A percentile compares a stretch with the other conserved stretches of the same genome.
Conservation (phyloP, 2,888 invertebrate species). For the Eutolmus rufibarbis region DNA sequence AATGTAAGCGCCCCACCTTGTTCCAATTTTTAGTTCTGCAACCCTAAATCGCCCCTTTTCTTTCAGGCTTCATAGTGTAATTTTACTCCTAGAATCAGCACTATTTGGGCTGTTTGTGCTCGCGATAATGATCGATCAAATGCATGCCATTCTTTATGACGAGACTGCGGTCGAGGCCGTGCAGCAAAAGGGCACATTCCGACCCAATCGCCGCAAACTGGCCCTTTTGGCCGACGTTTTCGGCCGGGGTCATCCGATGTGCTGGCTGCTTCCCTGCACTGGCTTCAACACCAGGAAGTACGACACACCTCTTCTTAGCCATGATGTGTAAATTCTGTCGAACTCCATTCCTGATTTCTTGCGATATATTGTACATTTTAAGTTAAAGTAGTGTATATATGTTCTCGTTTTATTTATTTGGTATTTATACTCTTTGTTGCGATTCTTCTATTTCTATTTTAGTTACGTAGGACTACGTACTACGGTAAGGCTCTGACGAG, state of each 20-base stretch:
- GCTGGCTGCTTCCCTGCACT: constrained; percentile 78
- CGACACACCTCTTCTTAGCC: constrained; percentile 60
- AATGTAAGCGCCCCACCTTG: constrained; percentile 66
- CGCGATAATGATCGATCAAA: constrained; percentile 85
- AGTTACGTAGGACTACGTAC: not conserved
- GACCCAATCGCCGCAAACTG: constrained; percentile 71
- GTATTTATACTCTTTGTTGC: not conserved
- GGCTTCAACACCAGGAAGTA: constrained; percentile 62
- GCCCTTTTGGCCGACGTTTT: constrained; percentile 79
- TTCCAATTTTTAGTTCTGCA: not conserved
- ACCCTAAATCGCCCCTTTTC: not conserved
- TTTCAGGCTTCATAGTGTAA: constrained; percentile 79
- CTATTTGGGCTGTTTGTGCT: constrained; percentile 88
- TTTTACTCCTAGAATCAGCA: constrained; percentile 79
- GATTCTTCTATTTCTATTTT: not conserved
- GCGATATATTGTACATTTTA: not conserved
- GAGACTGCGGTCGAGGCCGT: constrained; percentile 85
- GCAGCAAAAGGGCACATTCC: constrained; percentile 71
- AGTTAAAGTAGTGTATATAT: constrained; percentile 2
- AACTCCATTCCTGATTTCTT: constrained; percentile 19
- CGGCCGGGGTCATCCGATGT: constrained; percentile 74
- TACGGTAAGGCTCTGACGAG: not conserved
- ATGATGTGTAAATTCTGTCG: constrained; percentile 58
- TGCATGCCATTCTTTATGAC: constrained; percentile 83
- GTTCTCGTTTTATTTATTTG: constrained; percentile 30